Base-by-base conservation (phyloP, 2,797 vertebrate genomes). In the Hyperoplus lanceolatus region DNA sequence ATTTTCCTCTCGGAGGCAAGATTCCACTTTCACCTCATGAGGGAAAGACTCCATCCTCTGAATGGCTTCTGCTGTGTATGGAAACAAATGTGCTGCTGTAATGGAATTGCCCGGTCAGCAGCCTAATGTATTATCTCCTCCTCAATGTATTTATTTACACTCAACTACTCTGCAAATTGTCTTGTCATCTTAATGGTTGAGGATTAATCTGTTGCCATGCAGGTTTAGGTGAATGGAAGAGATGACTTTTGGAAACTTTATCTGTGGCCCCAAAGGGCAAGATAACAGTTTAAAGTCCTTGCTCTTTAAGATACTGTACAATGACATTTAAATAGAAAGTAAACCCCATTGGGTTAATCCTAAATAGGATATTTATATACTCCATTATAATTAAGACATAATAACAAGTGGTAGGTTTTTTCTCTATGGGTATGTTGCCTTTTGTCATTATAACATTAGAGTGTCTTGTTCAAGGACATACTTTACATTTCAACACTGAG, bases 141-240 rank as follows among this genome's bases (percentile, higher is more conserved):
- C 93, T 95, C 95, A 93, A 89, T 71, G 88, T 95, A 94, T 96
- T 96, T 96, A 96, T 96, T 96, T 96, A 96, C 94, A 95, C 94
- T 95, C 93, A 95, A 94, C 95, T 95, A 94, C 94, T 91, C 92
- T 91, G 91, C 93, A 96, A 94, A 96, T 95, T 95, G 95, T 93
- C 92, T 93, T 96, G 95, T 96, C 95, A 93, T 95, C 93, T 91
- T 94, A 95, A 95, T 93, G 91, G 94, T 84, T 78, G 88, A 94
- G 93, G 93, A 96, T 96, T 96, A 93, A 96, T 96, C 92, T 95
- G 92, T 94, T 93, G 93, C 94, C 91, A 92, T 80, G 84, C 82
- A 83, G 90, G 89, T 93, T 93, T 91, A 93, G 92, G 91, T 93
- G 94, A 92, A 90, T 89, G 88, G 92, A 92, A 93, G 91, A 93